Conservation (phyloP, 2,797 vertebrate genomes). For the Salmo trutta region DNA sequence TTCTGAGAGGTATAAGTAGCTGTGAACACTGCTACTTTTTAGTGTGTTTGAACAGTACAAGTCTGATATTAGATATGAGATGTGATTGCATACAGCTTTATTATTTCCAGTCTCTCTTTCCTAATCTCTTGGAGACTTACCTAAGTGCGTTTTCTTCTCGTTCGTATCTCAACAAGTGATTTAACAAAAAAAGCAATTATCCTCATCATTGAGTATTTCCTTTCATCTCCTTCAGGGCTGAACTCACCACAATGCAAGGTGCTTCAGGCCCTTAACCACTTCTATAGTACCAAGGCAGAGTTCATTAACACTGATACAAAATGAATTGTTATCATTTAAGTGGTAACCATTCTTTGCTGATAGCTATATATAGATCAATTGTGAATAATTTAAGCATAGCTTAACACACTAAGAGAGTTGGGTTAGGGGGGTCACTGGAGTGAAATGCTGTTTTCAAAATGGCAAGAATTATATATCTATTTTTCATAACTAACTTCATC, state of each 20-base stretch:
- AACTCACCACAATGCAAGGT: conserved; percentile 42
- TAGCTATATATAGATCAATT: conserved; percentile 36
- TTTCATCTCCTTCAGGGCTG: conserved; percentile 38
- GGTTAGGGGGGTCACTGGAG: conserved; percentile 24
- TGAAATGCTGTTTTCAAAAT: background rate
- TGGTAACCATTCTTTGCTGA: conserved; percentile 27
- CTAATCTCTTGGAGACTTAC: conserved; percentile 16
- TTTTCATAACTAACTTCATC: background rate
- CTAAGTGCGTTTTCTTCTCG: conserved; percentile 14
- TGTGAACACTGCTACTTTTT: background rate
- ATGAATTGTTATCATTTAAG: conserved; percentile 47
- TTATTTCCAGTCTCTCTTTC: conserved; percentile 21
- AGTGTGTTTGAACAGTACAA: background rate
- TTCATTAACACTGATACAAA: conserved; percentile 44
- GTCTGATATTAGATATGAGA: conserved; percentile 17
- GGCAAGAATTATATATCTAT: background rate
- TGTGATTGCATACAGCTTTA: conserved; percentile 13
- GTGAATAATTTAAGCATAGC: conserved; percentile 27
- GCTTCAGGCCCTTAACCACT: conserved; percentile 33
- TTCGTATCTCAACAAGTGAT: conserved; percentile 33
- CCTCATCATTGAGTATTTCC: conserved; percentile 28
- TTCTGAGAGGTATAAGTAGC: background rate
- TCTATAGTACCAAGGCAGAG: conserved; percentile 29
- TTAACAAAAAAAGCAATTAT: conserved; percentile 50
- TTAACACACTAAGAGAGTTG: conserved; percentile 22